phyloP scores from a whole-genome alignment of 2,797 vertebrate genomes.

The Tangara arthus region DNA sequence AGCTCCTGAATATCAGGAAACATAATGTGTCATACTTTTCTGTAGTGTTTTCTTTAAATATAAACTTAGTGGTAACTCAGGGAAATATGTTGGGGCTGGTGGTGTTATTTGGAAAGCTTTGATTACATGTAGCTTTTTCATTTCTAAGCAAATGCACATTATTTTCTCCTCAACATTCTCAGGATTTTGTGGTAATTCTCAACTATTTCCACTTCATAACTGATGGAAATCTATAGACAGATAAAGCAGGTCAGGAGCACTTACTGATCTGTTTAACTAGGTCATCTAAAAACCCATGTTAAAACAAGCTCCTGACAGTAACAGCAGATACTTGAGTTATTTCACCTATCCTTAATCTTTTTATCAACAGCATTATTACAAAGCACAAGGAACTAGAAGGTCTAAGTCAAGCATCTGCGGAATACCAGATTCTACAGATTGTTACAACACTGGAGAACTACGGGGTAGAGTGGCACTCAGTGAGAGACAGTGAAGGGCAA shows the following conservation, averaged over 20 bases:
- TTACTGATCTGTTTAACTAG: background rate
- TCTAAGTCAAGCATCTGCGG: conserved; percentile 84
- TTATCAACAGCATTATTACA: conserved; percentile 81
- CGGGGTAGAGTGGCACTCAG: conserved; percentile 96
- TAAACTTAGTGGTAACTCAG: background rate
- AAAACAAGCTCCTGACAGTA: background rate
- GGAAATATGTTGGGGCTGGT: background rate
- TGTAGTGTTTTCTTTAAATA: background rate
- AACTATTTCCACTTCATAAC: background rate
- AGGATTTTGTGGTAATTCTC: background rate
- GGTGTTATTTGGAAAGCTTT: background rate
- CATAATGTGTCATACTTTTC: background rate
- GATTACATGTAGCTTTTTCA: background rate
- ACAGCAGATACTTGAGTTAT: background rate
- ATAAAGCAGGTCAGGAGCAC: background rate
- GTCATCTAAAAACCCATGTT: background rate
- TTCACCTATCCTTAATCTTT: background rate
- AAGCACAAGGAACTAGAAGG: conserved; percentile 92
- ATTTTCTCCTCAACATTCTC: background rate
- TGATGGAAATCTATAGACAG: background rate
- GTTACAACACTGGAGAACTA: conserved; percentile 91
- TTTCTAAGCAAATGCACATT: background rate
- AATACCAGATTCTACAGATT: conserved; percentile 94
- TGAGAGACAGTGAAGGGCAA: conserved; percentile 87
- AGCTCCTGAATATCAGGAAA: background rate